A percentile compares a stretch with the other conserved stretches of the same genome.
These are phyloP conservation scores for Harpalus rufipes DNA, from an alignment of 2,888 invertebrate species.

Conservation along the genomic window DNA sequence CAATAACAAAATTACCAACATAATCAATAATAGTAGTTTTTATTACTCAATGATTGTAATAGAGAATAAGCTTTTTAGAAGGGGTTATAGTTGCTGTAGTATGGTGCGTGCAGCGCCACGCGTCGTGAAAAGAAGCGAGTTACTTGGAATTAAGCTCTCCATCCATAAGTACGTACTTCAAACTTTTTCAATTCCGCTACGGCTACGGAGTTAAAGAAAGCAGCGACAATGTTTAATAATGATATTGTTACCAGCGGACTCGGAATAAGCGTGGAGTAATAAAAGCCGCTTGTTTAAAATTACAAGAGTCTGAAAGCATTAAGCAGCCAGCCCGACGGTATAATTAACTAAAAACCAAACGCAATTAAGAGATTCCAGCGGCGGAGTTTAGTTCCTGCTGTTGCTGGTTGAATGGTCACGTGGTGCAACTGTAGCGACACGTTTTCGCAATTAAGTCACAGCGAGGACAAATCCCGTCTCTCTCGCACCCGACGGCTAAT, in stretches of 20 bases:
- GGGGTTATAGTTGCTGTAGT: too few relatives aligned
- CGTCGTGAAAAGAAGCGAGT: conserved; percentile 42
- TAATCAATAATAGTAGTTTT: too few relatives aligned
- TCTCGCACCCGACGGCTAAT: conserved; percentile 69
- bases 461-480: conserved; percentile 52
- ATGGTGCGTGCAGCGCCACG: conserved; percentile 41
- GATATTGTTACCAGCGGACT: conserved; percentile 53
- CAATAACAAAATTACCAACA: too few relatives aligned
- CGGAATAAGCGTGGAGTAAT: conserved; percentile 62
- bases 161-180: conserved; percentile 51
- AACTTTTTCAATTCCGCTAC: conserved; percentile 45
- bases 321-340: conserved; percentile 57
- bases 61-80: too few relatives aligned
- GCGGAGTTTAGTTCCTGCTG: conserved; percentile 60
- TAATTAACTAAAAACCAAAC: conserved; percentile 67
- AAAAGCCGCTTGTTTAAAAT: conserved; percentile 65
- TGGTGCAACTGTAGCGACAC: conserved; percentile 72
- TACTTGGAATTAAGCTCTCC: conserved; percentile 37
- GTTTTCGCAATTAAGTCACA: conserved; percentile 73
- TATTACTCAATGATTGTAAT: too few relatives aligned
- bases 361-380: conserved; percentile 65
- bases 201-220: conserved; percentile 11
- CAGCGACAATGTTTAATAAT: conserved; percentile 59
- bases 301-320: conserved; percentile 65
- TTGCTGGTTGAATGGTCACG: conserved; percentile 70